Evolutionary conservation across 2,888 invertebrate species (phyloP), one percentile per base, ranked within the genome.

Genomic region (Microplitis deprimator): DNA sequence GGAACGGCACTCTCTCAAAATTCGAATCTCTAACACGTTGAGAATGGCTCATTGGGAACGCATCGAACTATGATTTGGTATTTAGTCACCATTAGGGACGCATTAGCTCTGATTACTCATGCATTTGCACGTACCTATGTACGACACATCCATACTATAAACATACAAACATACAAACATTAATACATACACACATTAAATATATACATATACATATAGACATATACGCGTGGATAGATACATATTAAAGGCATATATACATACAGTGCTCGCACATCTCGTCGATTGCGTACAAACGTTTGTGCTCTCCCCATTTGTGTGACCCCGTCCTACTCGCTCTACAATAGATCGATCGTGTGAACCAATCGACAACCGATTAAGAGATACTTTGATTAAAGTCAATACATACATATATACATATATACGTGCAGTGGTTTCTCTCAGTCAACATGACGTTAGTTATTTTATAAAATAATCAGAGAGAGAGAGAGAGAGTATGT

Each of bases 61-160:
- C 87, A 87, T 87, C 85, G 85, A 87, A 86, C 86, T 85, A 84
- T 87, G 87, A 87, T 87, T 87, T 86, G 86, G 87, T 87, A 86
- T 88, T 88, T 88, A 88, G 87, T 87, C 87, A 87, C 85, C 87
- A 87, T 88, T 86, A 88, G 87, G 84, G 87, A 85, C 86, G 85
- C 87, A 87, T 87, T 86, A 87, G 85, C 85, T 85, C 85, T 87
- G 87, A 87, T 87, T 87, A 87, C 85, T 82, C 81, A 80, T 77
- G 80, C 82, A 80, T 78, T 76, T 73, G 71, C 72, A 79, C 79
- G 77, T 79, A 78, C 77, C 71, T 73, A 79, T 79, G 80, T 79
- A 76, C 75, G 76, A 78, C 78, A 76, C 76, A 75, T 73, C 50
- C 13, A 50, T 50, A 50, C 50, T 50, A 50, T 50, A 50, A 50